A percentile compares a stretch with the other conserved stretches of the same genome.
phyloP scores from a whole-genome alignment of 1,140 invertebrate species.

The Drosophila mojavensis region DNA sequence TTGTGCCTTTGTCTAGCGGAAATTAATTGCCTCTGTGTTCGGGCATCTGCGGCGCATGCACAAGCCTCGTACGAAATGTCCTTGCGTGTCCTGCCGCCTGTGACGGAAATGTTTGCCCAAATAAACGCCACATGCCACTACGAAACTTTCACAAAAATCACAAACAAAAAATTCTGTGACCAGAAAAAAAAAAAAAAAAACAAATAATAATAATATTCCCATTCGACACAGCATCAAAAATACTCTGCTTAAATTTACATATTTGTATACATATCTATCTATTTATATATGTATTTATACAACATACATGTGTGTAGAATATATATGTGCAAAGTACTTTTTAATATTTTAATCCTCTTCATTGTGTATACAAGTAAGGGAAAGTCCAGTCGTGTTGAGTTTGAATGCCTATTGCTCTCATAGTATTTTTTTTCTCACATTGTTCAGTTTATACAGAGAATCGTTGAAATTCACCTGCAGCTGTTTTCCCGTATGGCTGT shows the following conservation, averaged over 20 bases:
- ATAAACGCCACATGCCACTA: slow-evolving; percentile 32
- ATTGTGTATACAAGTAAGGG: not conserved
- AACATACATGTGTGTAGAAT: too few relatives aligned
- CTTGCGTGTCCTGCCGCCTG: slow-evolving; percentile 62
- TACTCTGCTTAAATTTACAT: too few relatives aligned
- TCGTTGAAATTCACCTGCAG: slow-evolving; percentile 71
- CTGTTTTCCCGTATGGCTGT: slow-evolving; percentile 49
- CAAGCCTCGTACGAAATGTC: slow-evolving; percentile 23
- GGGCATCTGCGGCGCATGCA: slow-evolving; percentile 55
- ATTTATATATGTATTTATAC: too few relatives aligned
- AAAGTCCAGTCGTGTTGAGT: not conserved
- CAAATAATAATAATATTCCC: not conserved
- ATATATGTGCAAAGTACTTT: not conserved
- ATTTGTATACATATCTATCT: too few relatives aligned
- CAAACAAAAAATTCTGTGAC: not conserved
- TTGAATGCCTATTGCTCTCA: not conserved
- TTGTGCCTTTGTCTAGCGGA: slow-evolving; percentile 64
- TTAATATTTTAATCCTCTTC: slow-evolving; percentile 10
- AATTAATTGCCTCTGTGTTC: slow-evolving; percentile 73
- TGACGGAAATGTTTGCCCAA: slow-evolving; percentile 61
- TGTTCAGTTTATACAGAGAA: slow-evolving; percentile 35
- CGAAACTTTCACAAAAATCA: not conserved
- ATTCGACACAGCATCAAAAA: too few relatives aligned
- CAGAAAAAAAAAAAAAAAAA: not conserved
- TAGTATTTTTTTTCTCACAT: slow-evolving; percentile 8